These are phyloP conservation scores for Muscicapa comitata DNA, from an alignment of 2,797 vertebrate species.

Conservation along the genomic window DNA sequence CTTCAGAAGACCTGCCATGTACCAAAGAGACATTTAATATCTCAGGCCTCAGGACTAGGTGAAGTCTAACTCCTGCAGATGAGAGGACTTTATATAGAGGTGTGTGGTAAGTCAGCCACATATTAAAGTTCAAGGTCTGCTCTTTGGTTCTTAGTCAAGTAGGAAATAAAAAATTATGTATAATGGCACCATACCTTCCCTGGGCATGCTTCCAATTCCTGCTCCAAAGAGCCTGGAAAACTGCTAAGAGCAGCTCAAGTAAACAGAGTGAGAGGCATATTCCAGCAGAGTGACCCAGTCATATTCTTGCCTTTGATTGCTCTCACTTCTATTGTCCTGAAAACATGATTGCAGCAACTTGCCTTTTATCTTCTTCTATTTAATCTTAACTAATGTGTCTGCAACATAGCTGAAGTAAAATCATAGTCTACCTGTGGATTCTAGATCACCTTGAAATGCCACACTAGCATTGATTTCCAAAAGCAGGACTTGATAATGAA, in stretches of 20 bases:
- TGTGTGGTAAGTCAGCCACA: background rate
- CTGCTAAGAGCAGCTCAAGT: background rate
- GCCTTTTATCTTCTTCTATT: conserved; percentile 34
- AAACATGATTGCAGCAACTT: background rate
- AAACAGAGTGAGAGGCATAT: background rate
- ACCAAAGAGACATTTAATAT: background rate
- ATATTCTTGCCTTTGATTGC: background rate
- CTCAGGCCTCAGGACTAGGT: background rate
- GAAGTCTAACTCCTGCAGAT: background rate
- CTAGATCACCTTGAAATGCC: conserved; percentile 15
- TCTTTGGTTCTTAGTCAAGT: background rate
- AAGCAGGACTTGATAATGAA: background rate
- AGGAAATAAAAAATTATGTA: background rate
- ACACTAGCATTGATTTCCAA: background rate
- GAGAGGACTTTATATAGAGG: background rate
- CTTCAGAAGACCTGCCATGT: background rate
- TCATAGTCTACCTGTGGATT: background rate
- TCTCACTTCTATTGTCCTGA: background rate
- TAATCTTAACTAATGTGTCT: background rate
- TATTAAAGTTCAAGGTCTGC: background rate
- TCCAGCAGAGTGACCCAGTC: background rate
- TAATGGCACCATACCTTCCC: background rate
- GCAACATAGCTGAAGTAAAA: background rate
- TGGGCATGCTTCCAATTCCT: background rate
- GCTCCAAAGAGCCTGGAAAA: conserved; percentile 16